These are phyloP conservation scores for Crepidodera aurea DNA, from an alignment of 2,888 invertebrate genomes.

Conservation along the genomic window DNA sequence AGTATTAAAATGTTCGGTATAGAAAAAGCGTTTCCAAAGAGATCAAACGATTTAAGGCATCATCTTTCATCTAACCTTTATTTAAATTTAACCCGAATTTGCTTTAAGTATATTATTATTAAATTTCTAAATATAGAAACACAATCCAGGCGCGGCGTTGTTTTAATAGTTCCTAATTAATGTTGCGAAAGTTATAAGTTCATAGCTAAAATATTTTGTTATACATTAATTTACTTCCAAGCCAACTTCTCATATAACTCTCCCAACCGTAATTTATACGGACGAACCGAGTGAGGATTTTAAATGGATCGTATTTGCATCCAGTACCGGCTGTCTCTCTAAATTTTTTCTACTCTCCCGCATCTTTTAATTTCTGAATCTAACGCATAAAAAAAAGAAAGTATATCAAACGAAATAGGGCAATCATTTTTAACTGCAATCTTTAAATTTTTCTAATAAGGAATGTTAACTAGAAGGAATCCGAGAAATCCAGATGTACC, in stretches of 20 bases:
- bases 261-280: slow-evolving; percentile 38
- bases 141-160: slow-evolving; percentile 37
- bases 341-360: no score
- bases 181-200: slow-evolving; percentile 43
- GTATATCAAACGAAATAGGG: no score
- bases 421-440: no score
- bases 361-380: no score
- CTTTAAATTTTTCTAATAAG: no score
- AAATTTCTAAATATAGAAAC: slow-evolving; percentile 40
- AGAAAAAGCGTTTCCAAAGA: no score
- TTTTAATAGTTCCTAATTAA: slow-evolving; percentile 48
- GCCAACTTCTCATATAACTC: slow-evolving; percentile 45
- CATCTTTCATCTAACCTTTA: not conserved
- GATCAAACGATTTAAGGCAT: no score
- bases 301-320: slow-evolving; percentile 11
- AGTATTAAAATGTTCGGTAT: no score
- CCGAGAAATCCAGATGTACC: no score
- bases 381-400: no score
- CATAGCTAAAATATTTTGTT: slow-evolving; percentile 47
- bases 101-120: slow-evolving; percentile 19
- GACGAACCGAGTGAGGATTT: slow-evolving; percentile 40
- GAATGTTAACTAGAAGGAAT: no score
- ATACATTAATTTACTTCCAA: slow-evolving; percentile 45
- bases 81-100: not conserved
- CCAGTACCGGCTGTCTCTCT: not conserved